Percentiles rank a stretch among this genome's conserved stretches.
These are phyloP conservation scores for Neoarius graeffei DNA, from an alignment of 2,113 vertebrate genomes.

Conservation along the genomic window DNA sequence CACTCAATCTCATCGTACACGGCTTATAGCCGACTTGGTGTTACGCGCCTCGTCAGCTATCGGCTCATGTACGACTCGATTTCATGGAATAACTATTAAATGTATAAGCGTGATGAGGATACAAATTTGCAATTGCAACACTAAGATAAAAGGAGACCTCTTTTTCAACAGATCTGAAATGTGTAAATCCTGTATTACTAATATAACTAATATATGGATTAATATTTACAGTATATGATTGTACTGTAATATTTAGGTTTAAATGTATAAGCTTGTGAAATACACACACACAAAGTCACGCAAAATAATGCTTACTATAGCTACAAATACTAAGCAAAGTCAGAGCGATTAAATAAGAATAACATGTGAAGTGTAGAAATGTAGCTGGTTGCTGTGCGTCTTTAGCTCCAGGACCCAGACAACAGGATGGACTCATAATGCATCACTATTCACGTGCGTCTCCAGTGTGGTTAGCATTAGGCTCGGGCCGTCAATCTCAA, in stretches of 20 bases:
- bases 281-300: not conserved
- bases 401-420: constrained; percentile 13
- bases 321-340: not conserved
- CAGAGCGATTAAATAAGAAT: not conserved
- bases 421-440: constrained; percentile 14
- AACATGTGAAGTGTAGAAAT: not conserved
- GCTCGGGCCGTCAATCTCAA: constrained; percentile 31
- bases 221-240: not conserved
- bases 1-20: too few species aligned
- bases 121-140: not conserved
- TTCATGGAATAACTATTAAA: too few species aligned
- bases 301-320: too few species aligned
- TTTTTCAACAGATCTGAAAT: not conserved
- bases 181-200: too few species aligned
- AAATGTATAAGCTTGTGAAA: not conserved
- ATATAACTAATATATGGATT: too few species aligned
- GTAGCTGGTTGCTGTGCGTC: not conserved
- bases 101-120: not conserved
- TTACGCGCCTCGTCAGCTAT: too few species aligned
- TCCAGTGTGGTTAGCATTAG: constrained; percentile 34
- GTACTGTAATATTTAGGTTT: not conserved
- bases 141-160: not conserved
- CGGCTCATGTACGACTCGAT: too few species aligned
- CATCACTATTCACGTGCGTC: constrained; percentile 6
- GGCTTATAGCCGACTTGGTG: too few species aligned